A percentile compares a stretch with the other conserved stretches of the same genome.
Conservation (phyloP, 2,113 vertebrate genomes). For the Pterophyllum scalare region DNA sequence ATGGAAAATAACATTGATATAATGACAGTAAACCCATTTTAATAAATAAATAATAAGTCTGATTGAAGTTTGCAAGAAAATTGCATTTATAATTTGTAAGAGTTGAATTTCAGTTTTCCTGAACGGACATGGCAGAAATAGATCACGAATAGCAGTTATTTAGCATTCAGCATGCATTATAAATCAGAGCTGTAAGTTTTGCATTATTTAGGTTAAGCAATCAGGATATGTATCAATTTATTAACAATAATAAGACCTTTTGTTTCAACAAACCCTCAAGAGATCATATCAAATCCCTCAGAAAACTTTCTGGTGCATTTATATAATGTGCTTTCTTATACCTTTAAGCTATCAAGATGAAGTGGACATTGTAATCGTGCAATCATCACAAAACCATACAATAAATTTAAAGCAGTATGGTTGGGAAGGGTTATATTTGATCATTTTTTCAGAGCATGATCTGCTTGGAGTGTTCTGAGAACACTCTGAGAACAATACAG, state of each 20-base stretch:
- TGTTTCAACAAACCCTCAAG: neutral
- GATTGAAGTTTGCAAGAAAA: neutral
- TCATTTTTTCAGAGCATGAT: constrained; percentile 40
- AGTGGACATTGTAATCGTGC: neutral
- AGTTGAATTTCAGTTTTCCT: neutral
- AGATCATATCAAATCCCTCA: neutral
- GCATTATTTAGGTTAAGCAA: neutral
- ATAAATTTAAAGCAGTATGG: neutral
- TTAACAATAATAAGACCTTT: neutral
- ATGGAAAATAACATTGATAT: neutral
- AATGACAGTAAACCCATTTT: neutral
- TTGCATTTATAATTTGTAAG: neutral
- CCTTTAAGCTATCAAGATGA: neutral
- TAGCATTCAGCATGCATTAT: neutral
- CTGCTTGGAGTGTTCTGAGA: constrained; percentile 7
- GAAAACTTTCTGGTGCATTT: neutral
- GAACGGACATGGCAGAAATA: neutral
- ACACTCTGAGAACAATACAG: neutral
- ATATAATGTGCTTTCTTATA: neutral
- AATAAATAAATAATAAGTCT: neutral
- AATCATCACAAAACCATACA: neutral
- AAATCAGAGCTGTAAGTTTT: neutral
- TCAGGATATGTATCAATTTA: neutral
- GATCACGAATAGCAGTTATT: neutral
- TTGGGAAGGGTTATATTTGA: neutral